Base-by-base conservation (phyloP, 1,140 invertebrate species). In the Neodiprion fabricii region DNA sequence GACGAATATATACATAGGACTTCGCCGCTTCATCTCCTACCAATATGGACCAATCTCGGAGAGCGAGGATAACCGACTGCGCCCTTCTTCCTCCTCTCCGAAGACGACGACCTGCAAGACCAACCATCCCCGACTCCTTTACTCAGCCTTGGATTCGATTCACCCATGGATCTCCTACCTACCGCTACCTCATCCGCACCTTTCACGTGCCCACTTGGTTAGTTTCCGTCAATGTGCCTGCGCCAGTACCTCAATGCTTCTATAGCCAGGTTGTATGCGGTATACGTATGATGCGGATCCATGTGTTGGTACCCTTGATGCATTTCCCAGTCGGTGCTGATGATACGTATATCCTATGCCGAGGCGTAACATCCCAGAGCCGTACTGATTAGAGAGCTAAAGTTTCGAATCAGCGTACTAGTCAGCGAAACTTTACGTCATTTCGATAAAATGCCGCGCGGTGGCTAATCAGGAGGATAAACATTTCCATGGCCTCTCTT, bases 1-100 rank as follows among this genome's bases (percentile, higher is more conserved):
- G 79, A 81, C 72, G 82, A 79, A 80, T 78, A 80, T 77, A 61
- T 73, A 68, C 50, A 67, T 50, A 74, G 71, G 69, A 69, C 67
- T 72, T 77, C 75, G 53, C 53, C 53, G 53, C 53, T 61, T n/a
- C 53, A 49, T 76, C 73, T 75, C 74, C 68, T 49, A 21, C 76
- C 73, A 71, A 77, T 78, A 72, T 75, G 74, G 74, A 76, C 76
- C 75, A 82, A 81, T 80, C 78, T 74, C 53, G 48, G 71, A 48
- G 61, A 61, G n/a, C 61, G 17, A 61, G 48, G 61, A 65, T 67
- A 9, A 76, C 28, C 48, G 69, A 73, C 28, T 40, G 5, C 73
- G 72, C 69, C 72, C 66, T 72, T 40, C 28, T 40, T 40, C 28
- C 28, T 40, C 28, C 28, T 40, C 28, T 40, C 5, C 50, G 72